phyloP scores from a whole-genome alignment of 2,888 invertebrate genomes.

The Pogonocherus hispidulus region DNA sequence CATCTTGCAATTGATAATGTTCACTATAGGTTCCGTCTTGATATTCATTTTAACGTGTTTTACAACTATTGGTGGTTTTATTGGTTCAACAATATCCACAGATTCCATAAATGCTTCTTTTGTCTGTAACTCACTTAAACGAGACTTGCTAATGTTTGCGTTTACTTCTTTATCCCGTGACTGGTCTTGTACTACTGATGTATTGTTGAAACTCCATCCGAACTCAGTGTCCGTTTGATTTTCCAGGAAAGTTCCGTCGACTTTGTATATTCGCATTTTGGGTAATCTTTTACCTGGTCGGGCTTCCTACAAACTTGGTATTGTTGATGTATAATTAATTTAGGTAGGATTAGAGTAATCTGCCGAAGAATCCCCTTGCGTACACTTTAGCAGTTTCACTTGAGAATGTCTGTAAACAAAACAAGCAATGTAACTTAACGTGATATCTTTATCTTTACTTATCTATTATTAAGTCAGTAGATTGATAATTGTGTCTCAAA shows the following conservation, averaged over 20 bases:
- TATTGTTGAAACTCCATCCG: constrained; percentile 59
- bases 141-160: neutral
- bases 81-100: constrained; percentile 18
- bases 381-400: constrained; percentile 21
- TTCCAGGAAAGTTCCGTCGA: constrained; percentile 58
- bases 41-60: constrained; percentile 39
- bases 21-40: constrained; percentile 36
- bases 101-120: constrained; percentile 32
- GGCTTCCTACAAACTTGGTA: neutral
- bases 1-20: constrained; percentile 27
- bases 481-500: neutral
- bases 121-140: neutral
- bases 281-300: neutral
- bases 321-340: constrained; percentile 34
- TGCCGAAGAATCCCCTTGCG: neutral
- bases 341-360: constrained; percentile 31
- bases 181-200: neutral
- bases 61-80: constrained; percentile 15
- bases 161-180: neutral
- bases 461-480: constrained; percentile 10
- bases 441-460: constrained; percentile 15
- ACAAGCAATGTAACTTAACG: neutral
- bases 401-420: constrained; percentile 10
- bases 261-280: constrained; percentile 59
- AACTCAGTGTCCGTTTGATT: constrained; percentile 55